Conservation (phyloP, 1,140 invertebrate species). For the Rhynchophorus ferrugineus region DNA sequence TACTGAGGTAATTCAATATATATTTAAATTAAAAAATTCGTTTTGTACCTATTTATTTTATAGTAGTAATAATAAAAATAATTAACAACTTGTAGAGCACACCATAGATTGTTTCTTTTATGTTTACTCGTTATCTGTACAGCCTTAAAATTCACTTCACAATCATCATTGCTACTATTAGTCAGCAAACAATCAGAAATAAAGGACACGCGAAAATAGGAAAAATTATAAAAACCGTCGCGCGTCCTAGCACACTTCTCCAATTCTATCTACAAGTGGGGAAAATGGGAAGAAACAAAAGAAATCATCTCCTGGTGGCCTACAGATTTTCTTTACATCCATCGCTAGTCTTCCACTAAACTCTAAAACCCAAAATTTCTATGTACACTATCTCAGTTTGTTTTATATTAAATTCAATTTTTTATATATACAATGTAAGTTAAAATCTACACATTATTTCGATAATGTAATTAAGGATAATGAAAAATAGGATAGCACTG, state of each 20-base stretch:
- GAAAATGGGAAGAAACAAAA: too few relatives aligned
- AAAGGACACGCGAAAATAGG: too few relatives aligned
- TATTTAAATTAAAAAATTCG: constrained; percentile 20
- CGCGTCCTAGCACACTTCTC: too few relatives aligned
- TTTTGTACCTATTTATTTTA: constrained; percentile 15
- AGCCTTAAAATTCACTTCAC: not conserved
- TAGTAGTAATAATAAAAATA: constrained; percentile 18
- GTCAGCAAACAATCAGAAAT: too few relatives aligned
- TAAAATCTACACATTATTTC: not conserved
- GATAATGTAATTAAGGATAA: too few relatives aligned
- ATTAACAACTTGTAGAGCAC: constrained; percentile 14
- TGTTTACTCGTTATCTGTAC: constrained; percentile 2
- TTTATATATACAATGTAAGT: not conserved
- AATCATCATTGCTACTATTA: not conserved
- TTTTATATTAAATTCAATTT: not conserved
- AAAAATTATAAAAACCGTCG: too few relatives aligned
- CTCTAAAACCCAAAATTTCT: not conserved
- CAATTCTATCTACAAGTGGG: too few relatives aligned
- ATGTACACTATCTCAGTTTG: not conserved
- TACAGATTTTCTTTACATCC: not conserved
- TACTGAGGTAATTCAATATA: constrained; percentile 16
- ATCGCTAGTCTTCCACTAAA: not conserved
- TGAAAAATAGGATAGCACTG: not conserved
- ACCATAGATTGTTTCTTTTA: too few relatives aligned
- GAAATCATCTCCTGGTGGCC: too few relatives aligned